Conservation (phyloP, 2,797 vertebrate species). For the Liparis tanakae region DNA sequence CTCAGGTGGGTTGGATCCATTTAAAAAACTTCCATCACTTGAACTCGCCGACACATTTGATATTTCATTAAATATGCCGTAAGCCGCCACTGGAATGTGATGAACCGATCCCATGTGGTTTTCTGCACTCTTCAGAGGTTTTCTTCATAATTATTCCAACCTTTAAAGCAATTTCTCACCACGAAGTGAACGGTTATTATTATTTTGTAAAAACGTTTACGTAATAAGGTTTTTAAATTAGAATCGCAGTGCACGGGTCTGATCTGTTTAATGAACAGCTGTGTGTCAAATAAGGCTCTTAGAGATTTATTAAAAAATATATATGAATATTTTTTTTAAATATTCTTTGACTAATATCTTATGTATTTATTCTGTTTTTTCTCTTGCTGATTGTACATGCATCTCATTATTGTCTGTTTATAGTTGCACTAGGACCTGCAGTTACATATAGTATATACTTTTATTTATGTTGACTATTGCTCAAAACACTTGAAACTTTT, state of each 20-base stretch:
- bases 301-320: background rate
- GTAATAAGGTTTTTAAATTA: background rate
- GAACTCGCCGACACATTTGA: conserved; percentile 52
- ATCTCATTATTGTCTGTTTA: background rate
- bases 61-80: conserved; percentile 67
- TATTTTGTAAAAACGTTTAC: conserved; percentile 13
- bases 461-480: background rate
- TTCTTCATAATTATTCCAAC: conserved; percentile 45
- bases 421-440: background rate
- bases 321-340: background rate
- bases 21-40: conserved; percentile 49
- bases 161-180: conserved; percentile 37
- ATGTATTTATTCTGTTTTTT: background rate
- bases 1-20: conserved; percentile 53
- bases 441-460: background rate
- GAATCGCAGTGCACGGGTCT: background rate
- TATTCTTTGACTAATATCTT: background rate
- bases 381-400: background rate
- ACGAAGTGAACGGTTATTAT: conserved; percentile 28
- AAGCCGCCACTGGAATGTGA: conserved; percentile 42
- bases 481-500: conserved; percentile 5
- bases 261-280: conserved; percentile 21
- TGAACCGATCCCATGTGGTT: conserved; percentile 26
- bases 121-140: conserved; percentile 24
- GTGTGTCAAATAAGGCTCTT: conserved; percentile 14